A percentile compares a stretch with the other conserved stretches of the same genome.
Evolutionary conservation across 2,797 vertebrate species (phyloP).

Genomic region (Myripristis murdjan): DNA sequence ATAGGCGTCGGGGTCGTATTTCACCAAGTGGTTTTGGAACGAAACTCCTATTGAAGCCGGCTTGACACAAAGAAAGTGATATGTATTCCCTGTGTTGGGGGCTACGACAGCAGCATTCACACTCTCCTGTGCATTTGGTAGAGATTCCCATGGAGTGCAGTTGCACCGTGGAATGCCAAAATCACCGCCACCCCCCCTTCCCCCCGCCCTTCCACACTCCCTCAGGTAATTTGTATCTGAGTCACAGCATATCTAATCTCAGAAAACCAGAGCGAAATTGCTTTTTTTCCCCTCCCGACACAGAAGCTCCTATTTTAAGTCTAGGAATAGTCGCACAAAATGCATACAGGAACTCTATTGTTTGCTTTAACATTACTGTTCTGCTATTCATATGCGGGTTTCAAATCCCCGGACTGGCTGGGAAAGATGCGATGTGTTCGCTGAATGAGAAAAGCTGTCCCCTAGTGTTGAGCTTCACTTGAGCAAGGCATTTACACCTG

Average conservation of each 20-base stretch:
- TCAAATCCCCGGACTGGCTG: conserved; percentile 34
- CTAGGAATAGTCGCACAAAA: conserved; percentile 51
- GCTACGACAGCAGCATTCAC: not conserved
- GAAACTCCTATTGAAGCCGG: conserved; percentile 32
- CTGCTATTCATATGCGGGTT: conserved; percentile 48
- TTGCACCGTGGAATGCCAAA: conserved; percentile 26
- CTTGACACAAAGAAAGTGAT: conserved; percentile 36
- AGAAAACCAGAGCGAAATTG: conserved; percentile 70
- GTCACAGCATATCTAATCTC: conserved; percentile 78
- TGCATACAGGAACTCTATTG: conserved; percentile 58
- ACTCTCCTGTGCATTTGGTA: conserved; percentile 9
- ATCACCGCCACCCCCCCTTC: conserved; percentile 6
- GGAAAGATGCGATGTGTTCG: conserved; percentile 22
- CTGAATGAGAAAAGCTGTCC: conserved; percentile 4
- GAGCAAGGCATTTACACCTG: conserved; percentile 35
- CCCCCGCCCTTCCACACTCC: conserved; percentile 3
- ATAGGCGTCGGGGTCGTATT: conserved; percentile 4
- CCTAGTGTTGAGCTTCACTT: conserved; percentile 36
- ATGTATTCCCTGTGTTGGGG: conserved; percentile 27
- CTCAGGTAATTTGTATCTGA: conserved; percentile 70
- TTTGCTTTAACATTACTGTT: conserved; percentile 42
- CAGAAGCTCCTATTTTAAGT: conserved; percentile 60
- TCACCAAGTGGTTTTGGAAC: conserved; percentile 35
- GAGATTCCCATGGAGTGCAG: not conserved
- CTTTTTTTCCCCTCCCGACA: conserved; percentile 54